Evolutionary conservation across 1,140 invertebrate genomes (phyloP).

Genomic region (Zelostemma sp.): DNA sequence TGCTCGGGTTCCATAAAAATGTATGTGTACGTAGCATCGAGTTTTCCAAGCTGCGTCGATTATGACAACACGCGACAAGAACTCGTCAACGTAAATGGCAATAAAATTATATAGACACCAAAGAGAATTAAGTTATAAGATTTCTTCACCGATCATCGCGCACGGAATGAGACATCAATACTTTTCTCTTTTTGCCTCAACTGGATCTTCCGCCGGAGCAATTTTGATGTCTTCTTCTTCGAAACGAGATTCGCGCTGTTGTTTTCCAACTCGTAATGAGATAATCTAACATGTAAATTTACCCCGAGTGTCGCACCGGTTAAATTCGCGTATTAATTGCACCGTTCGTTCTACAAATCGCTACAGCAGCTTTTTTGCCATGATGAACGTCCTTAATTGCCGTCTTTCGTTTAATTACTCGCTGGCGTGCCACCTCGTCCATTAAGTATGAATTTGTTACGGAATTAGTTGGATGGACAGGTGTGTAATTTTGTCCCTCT

Average conservation of each 20-base stretch:
- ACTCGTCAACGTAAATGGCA: conserved; percentile 17
- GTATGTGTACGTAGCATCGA: conserved; percentile 7
- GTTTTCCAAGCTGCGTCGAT: conserved; percentile 27
- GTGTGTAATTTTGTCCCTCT: conserved; percentile 3
- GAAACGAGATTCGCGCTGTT: no score
- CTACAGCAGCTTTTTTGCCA: no score
- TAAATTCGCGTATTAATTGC: no score
- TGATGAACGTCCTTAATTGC: no score
- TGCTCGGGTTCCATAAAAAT: not conserved
- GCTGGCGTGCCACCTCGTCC: no score
- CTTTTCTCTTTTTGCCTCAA: not conserved
- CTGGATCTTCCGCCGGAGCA: not conserved
- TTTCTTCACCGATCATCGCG: conserved; percentile 21
- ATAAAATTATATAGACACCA: conserved; percentile 20
- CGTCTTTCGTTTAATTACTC: no score
- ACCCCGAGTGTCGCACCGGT: no score
- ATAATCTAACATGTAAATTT: no score
- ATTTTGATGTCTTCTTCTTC: not conserved
- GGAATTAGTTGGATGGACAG: not conserved
- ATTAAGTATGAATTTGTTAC: no score
- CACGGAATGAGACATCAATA: not conserved
- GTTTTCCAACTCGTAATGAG: no score
- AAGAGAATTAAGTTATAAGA: conserved; percentile 2
- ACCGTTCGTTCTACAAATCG: no score
- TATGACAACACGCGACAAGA: conserved; percentile 33